Base-by-base conservation (phyloP, 2,888 invertebrate genomes). In the Notodonta ziczac region DNA sequence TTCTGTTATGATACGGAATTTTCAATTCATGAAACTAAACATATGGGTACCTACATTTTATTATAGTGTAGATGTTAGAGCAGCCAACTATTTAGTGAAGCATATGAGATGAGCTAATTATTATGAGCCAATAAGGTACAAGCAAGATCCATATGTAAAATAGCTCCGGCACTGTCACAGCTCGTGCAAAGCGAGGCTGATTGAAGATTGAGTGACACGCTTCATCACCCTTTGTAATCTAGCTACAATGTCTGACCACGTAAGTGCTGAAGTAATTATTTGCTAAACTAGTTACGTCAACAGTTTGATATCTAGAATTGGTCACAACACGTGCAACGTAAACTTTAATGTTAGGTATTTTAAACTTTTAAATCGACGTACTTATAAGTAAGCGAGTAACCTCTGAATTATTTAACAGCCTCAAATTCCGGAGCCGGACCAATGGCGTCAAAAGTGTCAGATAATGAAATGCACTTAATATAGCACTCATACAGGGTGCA, bases 161-260 rank as follows among this genome's bases (percentile, higher is more conserved):
- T 50, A 9, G 50, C 16, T 5, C 5, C 9, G 50, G 16, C 50
- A 53, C 24, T 39, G 39, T 54, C 39, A 54, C 24, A 24, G 13
- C n/a, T 5, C 7, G 54, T 35, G 32, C 39, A 39, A 54, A 39
- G 39, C 35, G 39, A 54, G 35, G 3, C 39, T 35, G 32, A 39
- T 39, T 54, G 39, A 69, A 72, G 74, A 80, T 77, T 73, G 65
- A 80, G 74, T 73, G 78, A 76, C 67, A 77, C 76, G 75, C 73
- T 84, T 74, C 70, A 78, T 82, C 80, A 81, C 67, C 73, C 82
- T 77, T 81, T 81, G 81, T 81, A 67, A 75, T 71, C 64, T 70
- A 68, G 9, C 8, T 64, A 73, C 73, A 77, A 76, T 76, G 74
- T 66, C 64, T 53, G 61, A 68, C 48, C 71, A 74, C 66, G 72